These are phyloP conservation scores for Bacillus rossius DNA, from an alignment of 1,140 invertebrate genomes.

Conservation along the genomic window DNA sequence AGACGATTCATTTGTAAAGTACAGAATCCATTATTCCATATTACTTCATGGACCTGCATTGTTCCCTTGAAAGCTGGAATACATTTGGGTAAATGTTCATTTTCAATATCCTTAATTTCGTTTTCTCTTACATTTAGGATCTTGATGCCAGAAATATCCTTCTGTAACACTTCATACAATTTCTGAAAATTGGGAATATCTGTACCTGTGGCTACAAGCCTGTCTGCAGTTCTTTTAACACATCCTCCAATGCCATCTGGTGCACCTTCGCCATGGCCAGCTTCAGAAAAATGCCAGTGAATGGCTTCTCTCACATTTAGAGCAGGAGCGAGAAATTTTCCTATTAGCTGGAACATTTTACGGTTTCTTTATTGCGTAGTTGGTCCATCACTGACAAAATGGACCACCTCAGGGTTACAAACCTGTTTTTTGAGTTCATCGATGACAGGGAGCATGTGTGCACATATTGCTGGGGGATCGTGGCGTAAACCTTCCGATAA, in stretches of 20 bases:
- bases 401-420: too few relatives aligned
- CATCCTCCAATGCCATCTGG: constrained; percentile 40
- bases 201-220: constrained; percentile 30
- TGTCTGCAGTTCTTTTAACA: constrained; percentile 39
- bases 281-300: constrained; percentile 41
- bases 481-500: constrained; percentile 34
- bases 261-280: constrained; percentile 43
- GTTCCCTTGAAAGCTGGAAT: too few relatives aligned
- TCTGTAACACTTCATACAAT: neutral
- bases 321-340: neutral
- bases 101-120: too few relatives aligned
- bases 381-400: neutral
- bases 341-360: constrained; percentile 15
- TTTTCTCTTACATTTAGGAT: too few relatives aligned
- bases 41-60: too few relatives aligned
- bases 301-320: neutral
- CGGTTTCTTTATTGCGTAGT: constrained; percentile 18
- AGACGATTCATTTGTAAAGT: too few relatives aligned
- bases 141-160: too few relatives aligned
- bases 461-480: constrained; percentile 36
- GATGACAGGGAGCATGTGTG: constrained; percentile 33
- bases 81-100: too few relatives aligned
- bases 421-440: neutral
- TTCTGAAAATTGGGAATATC: constrained; percentile 26
- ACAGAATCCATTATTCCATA: too few relatives aligned